These are phyloP conservation scores for Buathra laborator DNA, from an alignment of 2,888 invertebrate genomes.

Conservation along the genomic window DNA sequence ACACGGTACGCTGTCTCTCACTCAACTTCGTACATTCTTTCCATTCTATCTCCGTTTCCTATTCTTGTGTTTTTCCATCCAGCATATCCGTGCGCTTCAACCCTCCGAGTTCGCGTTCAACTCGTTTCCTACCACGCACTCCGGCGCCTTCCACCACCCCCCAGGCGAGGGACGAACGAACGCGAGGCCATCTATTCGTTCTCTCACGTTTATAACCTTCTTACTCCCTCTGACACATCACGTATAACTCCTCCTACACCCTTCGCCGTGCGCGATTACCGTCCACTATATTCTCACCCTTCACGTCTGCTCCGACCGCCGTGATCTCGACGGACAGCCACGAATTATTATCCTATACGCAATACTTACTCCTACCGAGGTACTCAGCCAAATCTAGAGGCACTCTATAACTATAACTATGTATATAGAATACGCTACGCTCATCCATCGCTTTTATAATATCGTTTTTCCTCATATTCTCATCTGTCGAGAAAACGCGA, in stretches of 20 bases:
- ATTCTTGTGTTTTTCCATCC: constrained; percentile 48
- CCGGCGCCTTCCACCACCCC: neutral
- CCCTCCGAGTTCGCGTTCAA: neutral
- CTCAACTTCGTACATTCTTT: constrained; percentile 48
- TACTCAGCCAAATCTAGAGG: constrained; percentile 36
- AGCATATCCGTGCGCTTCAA: constrained; percentile 11
- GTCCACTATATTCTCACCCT: constrained; percentile 39
- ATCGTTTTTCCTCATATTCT: constrained; percentile 6
- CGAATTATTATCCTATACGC: constrained; percentile 55
- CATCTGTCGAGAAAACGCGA: constrained; percentile 2
- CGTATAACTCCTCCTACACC: neutral
- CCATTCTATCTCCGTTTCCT: constrained; percentile 27
- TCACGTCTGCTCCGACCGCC: constrained; percentile 24
- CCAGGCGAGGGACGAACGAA: neutral
- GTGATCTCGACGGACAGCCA: constrained; percentile 43
- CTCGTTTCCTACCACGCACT: constrained; percentile 2
- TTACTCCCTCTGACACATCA: constrained; percentile 24
- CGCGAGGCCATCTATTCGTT: constrained; percentile 12
- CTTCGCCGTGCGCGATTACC: neutral
- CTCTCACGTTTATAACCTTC: constrained; percentile 9
- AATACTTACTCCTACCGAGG: constrained; percentile 35
- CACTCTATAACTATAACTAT: neutral
- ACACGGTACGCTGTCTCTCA: constrained; percentile 30
- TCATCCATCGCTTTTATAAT: constrained; percentile 43
- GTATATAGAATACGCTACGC: constrained; percentile 2